Base-by-base conservation (phyloP, 2,888 invertebrate genomes). In the Tachystola acroxantha region DNA sequence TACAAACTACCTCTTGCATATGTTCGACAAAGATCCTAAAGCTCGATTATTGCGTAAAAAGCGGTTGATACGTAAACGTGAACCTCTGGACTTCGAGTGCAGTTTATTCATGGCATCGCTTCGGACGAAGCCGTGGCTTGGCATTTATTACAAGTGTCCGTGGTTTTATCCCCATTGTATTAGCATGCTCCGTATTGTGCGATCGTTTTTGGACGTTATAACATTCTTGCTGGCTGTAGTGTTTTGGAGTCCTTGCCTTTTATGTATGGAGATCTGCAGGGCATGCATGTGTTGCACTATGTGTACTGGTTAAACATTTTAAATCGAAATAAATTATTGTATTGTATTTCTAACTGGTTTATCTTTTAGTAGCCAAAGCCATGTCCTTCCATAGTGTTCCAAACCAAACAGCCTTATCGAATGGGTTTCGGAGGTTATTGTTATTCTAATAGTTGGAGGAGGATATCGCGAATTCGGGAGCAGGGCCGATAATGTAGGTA, bases 161-260 rank as follows among this genome's bases (percentile, higher is more conserved):
- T 42, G 48, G 48, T 52, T 64, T 38, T 58, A 59, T 37, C 55
- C 63, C 4, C 63, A 57, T 35, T 63, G 52, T 36, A 33, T 60
- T n/a, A 46, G 46, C 36, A 28, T 63, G 11, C 19, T 64, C 6
- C 48, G 42, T 31, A 37, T 51, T 7, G 58, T 53, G 52, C 53
- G 40, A 39, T 53, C 56, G 28, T 53, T 59, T 34, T 42, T 45
- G 16, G 55, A 69, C 46, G 33, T 61, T 16, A n/a, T 55, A 19
- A 38, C 64, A 19, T 66, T 63, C 46, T 37, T 65, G 24, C 36
- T 62, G 11, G 61, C 62, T 9, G 50, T 53, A 13, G 39, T 51
- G 7, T 52, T 64, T 19, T 63, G 59, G 56, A 55, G 63, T 45
- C 67, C 68, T 7, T 67, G 64, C 11, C 13, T 38, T 24, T 14